phyloP scores from a whole-genome alignment of 2,888 invertebrate genomes.

The Chrysotoxum bicinctum region DNA sequence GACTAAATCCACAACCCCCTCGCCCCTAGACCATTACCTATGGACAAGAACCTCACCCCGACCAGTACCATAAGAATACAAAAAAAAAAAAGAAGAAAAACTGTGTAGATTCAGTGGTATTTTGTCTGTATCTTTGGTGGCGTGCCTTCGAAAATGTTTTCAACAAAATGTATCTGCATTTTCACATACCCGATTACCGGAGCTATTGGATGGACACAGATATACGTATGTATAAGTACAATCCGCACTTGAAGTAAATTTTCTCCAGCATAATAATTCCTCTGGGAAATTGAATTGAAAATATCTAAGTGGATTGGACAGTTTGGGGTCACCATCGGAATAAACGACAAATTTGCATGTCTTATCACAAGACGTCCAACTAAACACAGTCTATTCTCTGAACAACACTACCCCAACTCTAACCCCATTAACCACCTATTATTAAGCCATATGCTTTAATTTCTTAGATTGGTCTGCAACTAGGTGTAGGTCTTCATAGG shows the following conservation, averaged over 20 bases:
- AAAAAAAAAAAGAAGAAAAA: conserved; percentile 14
- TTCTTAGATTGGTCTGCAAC: conserved; percentile 20
- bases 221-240: conserved; percentile 36
- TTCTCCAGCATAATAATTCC: conserved; percentile 72
- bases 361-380: conserved; percentile 68
- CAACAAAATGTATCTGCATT: conserved; percentile 63
- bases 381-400: conserved; percentile 35
- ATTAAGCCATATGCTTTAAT: conserved; percentile 38
- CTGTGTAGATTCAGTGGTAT: conserved; percentile 43
- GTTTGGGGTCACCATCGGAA: conserved; percentile 73
- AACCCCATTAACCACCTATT: conserved; percentile 15
- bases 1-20: conserved; percentile 41
- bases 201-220: conserved; percentile 19
- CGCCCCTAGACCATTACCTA: conserved; percentile 7
- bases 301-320: conserved; percentile 74
- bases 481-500: conserved; percentile 7
- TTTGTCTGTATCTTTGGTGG: conserved; percentile 60
- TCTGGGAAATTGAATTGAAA: conserved; percentile 74
- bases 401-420: neutral
- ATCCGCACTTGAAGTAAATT: conserved; percentile 70
- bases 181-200: conserved; percentile 42
- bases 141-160: conserved; percentile 64
- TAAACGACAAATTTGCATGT: conserved; percentile 74
- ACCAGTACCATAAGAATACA: neutral
- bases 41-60: neutral